Percentiles rank a stretch among this genome's conserved stretches.
These are phyloP conservation scores for Leptinotarsa juncta DNA, from an alignment of 2,888 invertebrate species.

Conservation along the genomic window DNA sequence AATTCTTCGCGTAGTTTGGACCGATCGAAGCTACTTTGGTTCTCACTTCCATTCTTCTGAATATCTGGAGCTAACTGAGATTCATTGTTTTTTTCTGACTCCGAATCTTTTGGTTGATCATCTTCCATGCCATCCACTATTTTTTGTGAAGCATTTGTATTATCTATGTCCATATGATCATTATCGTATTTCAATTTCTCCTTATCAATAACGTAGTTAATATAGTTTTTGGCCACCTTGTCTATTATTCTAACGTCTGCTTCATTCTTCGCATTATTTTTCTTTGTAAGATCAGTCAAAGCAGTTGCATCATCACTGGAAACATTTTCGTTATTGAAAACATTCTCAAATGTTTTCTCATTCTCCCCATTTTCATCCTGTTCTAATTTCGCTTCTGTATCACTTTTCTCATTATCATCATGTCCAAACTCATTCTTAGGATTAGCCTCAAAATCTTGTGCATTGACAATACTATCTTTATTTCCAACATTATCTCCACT, in stretches of 20 bases:
- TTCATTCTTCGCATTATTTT: not conserved
- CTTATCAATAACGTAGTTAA: conserved; percentile 34
- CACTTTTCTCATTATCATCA: not conserved
- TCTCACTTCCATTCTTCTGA: not conserved
- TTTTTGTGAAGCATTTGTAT: not conserved
- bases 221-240: conserved; percentile 37
- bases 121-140: not conserved
- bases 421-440: no score
- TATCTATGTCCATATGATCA: not conserved
- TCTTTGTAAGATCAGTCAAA: not conserved
- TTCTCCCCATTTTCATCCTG: not conserved
- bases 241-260: conserved; percentile 24
- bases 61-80: not conserved
- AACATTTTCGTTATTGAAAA: not conserved
- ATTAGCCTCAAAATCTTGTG: not conserved
- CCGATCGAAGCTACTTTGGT: not conserved
- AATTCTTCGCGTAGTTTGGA: conserved; percentile 10
- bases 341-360: not conserved
- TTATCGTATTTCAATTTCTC: conserved; percentile 21
- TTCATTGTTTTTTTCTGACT: not conserved
- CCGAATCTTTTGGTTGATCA: not conserved
- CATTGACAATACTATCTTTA: no score
- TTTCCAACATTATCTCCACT: no score
- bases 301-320: not conserved
- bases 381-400: not conserved